Percentiles rank a stretch among this genome's conserved stretches.
phyloP scores from a whole-genome alignment of 1,140 invertebrate genomes.

The Mamestra configurata region DNA sequence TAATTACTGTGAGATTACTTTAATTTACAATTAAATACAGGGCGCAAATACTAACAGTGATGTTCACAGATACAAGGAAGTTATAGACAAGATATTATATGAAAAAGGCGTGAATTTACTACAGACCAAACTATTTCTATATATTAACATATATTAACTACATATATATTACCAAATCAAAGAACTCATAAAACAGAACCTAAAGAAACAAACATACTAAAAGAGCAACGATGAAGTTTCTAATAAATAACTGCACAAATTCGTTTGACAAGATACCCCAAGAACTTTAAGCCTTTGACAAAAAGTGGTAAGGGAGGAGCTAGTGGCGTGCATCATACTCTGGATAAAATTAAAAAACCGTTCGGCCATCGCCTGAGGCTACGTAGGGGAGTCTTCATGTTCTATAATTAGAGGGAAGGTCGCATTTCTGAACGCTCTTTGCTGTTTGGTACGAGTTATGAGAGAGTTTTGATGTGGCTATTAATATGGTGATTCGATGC shows the following conservation, averaged over 20 bases:
- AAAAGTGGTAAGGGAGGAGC: neutral
- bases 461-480: neutral
- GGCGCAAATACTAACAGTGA: no score
- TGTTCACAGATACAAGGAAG: no score
- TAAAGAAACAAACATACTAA: no score
- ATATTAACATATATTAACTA: no score
- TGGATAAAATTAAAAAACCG: conserved; percentile 72
- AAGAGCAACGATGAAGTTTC: no score
- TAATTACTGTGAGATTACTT: no score
- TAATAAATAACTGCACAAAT: conserved; percentile 4
- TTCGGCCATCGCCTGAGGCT: conserved; percentile 60
- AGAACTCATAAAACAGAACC: no score
- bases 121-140: no score
- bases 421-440: conserved; percentile 69
- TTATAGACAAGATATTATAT: no score
- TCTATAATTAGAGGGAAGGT: conserved; percentile 72
- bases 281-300: conserved; percentile 5
- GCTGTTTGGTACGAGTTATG: conserved; percentile 59
- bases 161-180: neutral
- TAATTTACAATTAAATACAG: no score
- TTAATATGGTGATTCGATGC: conserved; percentile 26
- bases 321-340: conserved; percentile 49
- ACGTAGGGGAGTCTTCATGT: conserved; percentile 57
- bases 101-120: no score
- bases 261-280: conserved; percentile 23